Evolutionary conservation across 53 echinoderm and acorn worm species (phyloP), one percentile per base, ranked within the genome.

Genomic region (Actinopyga echinites): DNA sequence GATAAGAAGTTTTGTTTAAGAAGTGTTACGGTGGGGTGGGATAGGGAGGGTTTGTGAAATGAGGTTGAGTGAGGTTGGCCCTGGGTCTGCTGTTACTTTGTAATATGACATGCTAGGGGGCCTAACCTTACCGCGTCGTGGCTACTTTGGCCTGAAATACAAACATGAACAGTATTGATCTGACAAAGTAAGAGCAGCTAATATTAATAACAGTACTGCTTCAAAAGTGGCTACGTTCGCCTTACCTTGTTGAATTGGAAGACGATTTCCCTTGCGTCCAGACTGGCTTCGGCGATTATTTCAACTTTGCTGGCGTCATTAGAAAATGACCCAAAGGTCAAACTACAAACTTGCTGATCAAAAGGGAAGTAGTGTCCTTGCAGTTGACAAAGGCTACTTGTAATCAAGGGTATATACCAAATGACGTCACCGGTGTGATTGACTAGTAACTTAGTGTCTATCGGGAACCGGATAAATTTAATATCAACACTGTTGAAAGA

Each of bases 371-470:
- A 61, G 21, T 62, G 21, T 8, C 61, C 62, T 44, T 62, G 32
- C 25, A 34, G 44, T 37, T 35, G 11, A 38, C 81, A 80, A 3
- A 31, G 35, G 8, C 24, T 61, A 61, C 35, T 62, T 6, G 81
- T 80, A 11, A 80, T 59, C 21, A 80, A 8, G n/a, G 60, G 81
- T 38, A 57, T 37, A 38, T 61, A 80, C 81, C 81, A 80, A 62
- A 37, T 58, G 8, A 80, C 81, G 7, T 10, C 2, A 11, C 81
- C 81, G 35, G 17, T 34, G 12, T 59, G 32, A 8, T 59, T 32
- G 13, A 80, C 81, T 34, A 54, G 25, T 53, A 77, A 49, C 12
- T 10, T 23, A n/a, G 58, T 35, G 11, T 35, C 42, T 8, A 11
- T 21, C 2, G 60, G 81, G 58, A 21, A 57, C 28, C 81, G 61